phyloP scores from a whole-genome alignment of 2,888 invertebrate genomes.

The Pediacus dermestoides region DNA sequence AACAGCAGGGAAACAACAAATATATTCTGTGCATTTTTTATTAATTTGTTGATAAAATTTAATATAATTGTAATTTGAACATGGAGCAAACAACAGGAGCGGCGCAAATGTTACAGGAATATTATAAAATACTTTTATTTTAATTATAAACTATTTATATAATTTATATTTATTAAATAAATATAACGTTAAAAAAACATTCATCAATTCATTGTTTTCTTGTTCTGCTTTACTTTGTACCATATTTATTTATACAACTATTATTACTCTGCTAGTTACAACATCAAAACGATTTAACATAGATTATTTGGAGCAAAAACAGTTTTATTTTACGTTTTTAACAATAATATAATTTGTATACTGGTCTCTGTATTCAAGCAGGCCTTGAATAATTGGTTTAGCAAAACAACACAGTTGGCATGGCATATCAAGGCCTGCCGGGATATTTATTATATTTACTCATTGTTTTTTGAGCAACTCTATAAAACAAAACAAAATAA shows the following conservation, averaged over 20 bases:
- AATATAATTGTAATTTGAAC: conserved; percentile 24
- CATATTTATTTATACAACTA: no score
- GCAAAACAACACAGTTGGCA: no score
- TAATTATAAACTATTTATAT: conserved; percentile 29
- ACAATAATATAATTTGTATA: no score
- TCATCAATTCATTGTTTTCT: conserved; percentile 10
- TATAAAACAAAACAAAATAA: conserved; percentile 11
- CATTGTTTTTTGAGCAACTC: neutral
- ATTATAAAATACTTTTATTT: conserved; percentile 28
- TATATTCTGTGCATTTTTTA: conserved; percentile 24
- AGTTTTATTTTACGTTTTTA: no score
- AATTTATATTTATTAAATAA: conserved; percentile 24
- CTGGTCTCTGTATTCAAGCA: no score
- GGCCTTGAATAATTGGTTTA: no score
- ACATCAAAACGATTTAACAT: no score
- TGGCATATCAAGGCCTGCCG: no score
- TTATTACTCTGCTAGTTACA: no score
- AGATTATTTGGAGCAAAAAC: conserved; percentile 1
- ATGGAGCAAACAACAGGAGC: conserved; percentile 20
- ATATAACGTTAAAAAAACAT: conserved; percentile 22
- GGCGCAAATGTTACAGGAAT: conserved; percentile 22
- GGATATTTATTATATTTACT: no score
- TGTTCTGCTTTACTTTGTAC: conserved; percentile 22
- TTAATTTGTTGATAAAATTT: conserved; percentile 23
- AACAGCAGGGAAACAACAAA: conserved; percentile 9